Percentiles rank a stretch among this genome's conserved stretches.
These are phyloP conservation scores for Lamellibrachia luymesi DNA, from an alignment of 1,140 invertebrate genomes.

Conservation along the genomic window DNA sequence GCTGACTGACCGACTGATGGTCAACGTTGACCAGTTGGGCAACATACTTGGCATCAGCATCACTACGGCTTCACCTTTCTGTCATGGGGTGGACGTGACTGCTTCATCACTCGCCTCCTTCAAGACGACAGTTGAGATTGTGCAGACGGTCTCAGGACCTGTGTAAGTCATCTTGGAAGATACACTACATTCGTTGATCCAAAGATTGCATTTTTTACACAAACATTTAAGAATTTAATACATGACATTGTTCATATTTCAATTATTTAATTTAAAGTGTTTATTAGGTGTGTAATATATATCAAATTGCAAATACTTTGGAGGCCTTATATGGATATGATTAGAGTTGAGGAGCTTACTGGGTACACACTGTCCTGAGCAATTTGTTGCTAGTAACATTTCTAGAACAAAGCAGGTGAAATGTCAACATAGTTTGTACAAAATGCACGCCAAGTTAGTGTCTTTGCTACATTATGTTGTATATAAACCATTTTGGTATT, in stretches of 20 bases:
- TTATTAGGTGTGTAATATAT: not conserved
- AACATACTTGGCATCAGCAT: constrained; percentile 70
- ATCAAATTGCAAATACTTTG: not conserved
- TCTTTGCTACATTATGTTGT: not conserved
- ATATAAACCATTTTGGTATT: not conserved
- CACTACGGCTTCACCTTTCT: constrained; percentile 48
- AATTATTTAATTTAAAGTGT: no score
- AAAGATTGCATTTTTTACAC: not conserved
- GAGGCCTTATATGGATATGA: not conserved
- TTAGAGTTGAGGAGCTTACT: not conserved
- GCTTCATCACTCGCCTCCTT: constrained; percentile 59
- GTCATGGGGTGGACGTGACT: constrained; percentile 36
- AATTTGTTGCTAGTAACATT: no score
- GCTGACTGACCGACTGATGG: constrained; percentile 70
- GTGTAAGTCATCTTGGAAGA: constrained; percentile 62
- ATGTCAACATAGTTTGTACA: not conserved
- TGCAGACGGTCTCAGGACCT: constrained; percentile 71
- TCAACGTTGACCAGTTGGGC: constrained; percentile 72
- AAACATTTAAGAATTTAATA: not conserved
- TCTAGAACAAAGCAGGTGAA: no score
- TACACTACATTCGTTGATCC: not conserved
- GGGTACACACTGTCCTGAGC: no score
- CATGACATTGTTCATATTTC: no score
- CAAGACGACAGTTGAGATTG: constrained; percentile 72
- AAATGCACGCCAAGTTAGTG: not conserved